A percentile compares a stretch with the other conserved stretches of the same genome.
These are phyloP conservation scores for Brachionus manjavacas DNA, from an alignment of 1,140 invertebrate species.

Conservation along the genomic window DNA sequence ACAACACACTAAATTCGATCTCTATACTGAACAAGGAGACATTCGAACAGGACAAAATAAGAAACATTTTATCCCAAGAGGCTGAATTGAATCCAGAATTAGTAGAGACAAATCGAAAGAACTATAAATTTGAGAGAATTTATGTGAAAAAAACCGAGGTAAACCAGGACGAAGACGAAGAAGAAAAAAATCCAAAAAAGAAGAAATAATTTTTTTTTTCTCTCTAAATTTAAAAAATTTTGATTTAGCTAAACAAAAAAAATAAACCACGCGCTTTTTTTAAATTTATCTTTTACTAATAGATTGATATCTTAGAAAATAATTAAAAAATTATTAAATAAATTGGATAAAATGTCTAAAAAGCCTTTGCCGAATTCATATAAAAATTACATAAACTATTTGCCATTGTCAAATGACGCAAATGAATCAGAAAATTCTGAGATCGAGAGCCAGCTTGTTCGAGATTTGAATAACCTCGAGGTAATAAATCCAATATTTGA, in stretches of 20 bases:
- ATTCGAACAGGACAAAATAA: constrained; percentile 25
- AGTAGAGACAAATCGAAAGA: background rate
- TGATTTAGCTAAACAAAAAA: background rate
- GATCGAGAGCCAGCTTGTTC: background rate
- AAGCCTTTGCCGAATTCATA: background rate
- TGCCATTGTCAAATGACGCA: background rate
- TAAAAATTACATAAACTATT: constrained; percentile 7
- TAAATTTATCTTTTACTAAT: background rate
- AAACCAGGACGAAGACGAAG: background rate
- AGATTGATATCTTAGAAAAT: background rate
- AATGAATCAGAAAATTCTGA: background rate
- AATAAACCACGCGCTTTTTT: background rate
- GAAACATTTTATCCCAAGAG: background rate
- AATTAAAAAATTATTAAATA: background rate
- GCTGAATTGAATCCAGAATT: background rate
- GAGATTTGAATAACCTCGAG: background rate
- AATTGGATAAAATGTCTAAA: background rate
- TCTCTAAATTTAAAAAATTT: background rate
- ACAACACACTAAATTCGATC: background rate
- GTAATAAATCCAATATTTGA: background rate
- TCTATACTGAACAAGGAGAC: constrained; percentile 27
- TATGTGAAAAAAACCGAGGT: background rate
- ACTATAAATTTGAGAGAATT: background rate
- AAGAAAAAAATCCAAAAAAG: background rate
- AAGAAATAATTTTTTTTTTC: background rate